Base-by-base conservation (phyloP, 2,113 vertebrate genomes). In the Gymnocephalus cernua region DNA sequence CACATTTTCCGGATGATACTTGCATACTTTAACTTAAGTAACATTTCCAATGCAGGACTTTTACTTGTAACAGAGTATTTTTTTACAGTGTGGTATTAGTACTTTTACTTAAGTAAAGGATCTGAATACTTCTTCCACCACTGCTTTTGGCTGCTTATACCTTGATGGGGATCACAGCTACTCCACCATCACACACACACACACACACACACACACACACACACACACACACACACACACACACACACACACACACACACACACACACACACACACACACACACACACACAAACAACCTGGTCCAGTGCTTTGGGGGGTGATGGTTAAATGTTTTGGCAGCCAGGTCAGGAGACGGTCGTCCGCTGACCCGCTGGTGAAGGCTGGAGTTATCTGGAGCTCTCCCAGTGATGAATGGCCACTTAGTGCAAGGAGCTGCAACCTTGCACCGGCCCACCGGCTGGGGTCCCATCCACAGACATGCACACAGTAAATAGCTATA, bases 341-440 rank as follows among this genome's bases (percentile, higher is more conserved):
- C 62, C 70, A 32, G 91, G 87, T 89, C 82, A 86, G 80, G 19
- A 53, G 50, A 47, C 11, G 35, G 57, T 58, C 65, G 4, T 41
- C 75, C 10, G 16, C 79, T 87, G 87, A 89, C 86, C 86, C 1
- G 18, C 62, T 1, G 38, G 44, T 89, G 87, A 90, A 90, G 75
- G 88, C 85, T 80, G 69, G 72, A 76, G 71, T 79, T 90, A 89
- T 80, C 80, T 61, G 47, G 64, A 72, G 74, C 19, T 18, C 69
- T 38, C 50, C 29, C 54, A 12, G 59, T 92, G 92, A 93, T 93
- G 74, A 86, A 93, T 85, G 83, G 88, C 64, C 87, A 89, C 83
- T 70, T 56, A 64, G 73, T 72, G 74, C 72, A 78, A 69, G 51
- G 72, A 80, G 82, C 65, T 78, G 44, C 67, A 74, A 67, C 86